Base-by-base conservation (phyloP, 2,797 vertebrate genomes). In the Sarcoramphus papa region DNA sequence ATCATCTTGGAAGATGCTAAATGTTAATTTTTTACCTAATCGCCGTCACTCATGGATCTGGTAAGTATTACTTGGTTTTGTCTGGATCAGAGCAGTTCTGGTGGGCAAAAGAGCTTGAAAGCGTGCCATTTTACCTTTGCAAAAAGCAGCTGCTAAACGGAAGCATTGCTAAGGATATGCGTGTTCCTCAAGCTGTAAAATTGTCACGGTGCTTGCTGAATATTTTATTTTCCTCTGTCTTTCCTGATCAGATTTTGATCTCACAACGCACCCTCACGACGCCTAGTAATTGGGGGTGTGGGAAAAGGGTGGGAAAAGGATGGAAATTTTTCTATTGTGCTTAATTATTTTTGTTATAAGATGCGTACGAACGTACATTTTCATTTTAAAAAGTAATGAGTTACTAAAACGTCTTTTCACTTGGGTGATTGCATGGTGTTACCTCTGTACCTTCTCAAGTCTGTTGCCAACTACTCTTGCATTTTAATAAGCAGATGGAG, bases 41-140 rank as follows among this genome's bases (percentile, higher is more conserved):
- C 96, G 96, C 69, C 97, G 97, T 83, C 98, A 98, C 59, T 98
- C 98, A 0, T 98, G 98, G 98, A 98, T 98, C 95, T 98, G 98
- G 98, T 98, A 95, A 96, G 98, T 98, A 48, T 40, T 37, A 7
- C 93, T 54, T 6, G 78, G 50, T 54, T 25, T 70, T 48, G 68
- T 57, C 56, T 0, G 2, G 89, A 73, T 67, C 40, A 12, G 40
- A 25, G 84, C 80, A 72, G 47, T 57, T 82, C 54, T 76, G 73
- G 27, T 81, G 73, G 76, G 60, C 63, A 65, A 35, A 45, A 57
- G 81, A 90, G 65, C 90, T 74, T 23, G 75, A 40, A 77, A 53
- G 19, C 13, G 17, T 54, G 51, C 16, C 28, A 14, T 45, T 72
- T 43, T 7, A 16, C 19, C 4, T 22, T 28, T 14, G 53, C 50